Base-by-base conservation (phyloP, 1,140 invertebrate genomes). In the Calycopis cecrops region DNA sequence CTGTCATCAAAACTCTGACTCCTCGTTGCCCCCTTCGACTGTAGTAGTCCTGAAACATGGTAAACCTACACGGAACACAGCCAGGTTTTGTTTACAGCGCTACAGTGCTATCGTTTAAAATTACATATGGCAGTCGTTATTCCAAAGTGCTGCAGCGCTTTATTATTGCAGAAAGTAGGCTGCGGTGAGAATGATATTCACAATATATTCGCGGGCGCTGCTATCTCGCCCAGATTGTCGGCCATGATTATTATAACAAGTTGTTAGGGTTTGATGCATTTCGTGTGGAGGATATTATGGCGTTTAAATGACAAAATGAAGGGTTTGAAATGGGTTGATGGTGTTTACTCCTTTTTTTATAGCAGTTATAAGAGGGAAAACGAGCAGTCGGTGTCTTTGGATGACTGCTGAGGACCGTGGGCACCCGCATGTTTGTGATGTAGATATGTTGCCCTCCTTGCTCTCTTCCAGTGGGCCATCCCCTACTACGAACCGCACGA, bases 181-280 rank as follows among this genome's bases (percentile, higher is more conserved):
- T 53, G 57, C 57, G 56, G 42, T 55, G 55, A 48, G 62, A 69
- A 69, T 73, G 67, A 71, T 73, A 69, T 28, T 28, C 69, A 62
- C 69, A 61, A 68, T 73, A 69, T 73, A 71, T 73, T 70, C 55
- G 50, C 57, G 48, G 48, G 38, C 60, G 63, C 60, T 65, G 67
- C 66, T 73, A 71, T 67, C 66, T 67, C 63, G 60, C 52, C 18
- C 59, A 59, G 60, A 65, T 59, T 73, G 71, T 73, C 73, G 65
- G 62, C 55, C 58, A 56, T 62, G 60, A 68, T 35, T 56, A 65
- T 3, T 28, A 28, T 28, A 28, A 28, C 21, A 28, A 28, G 21
- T 28, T 28, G 21, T 28, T 28, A 6, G 21, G 6, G 6, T 28
- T 28, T 28, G 2, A 60, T 48, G 12, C 28, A 33, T 48, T 49